phyloP scores from a whole-genome alignment of 2,888 invertebrate genomes.

The Mimumesa dahlbomi region DNA sequence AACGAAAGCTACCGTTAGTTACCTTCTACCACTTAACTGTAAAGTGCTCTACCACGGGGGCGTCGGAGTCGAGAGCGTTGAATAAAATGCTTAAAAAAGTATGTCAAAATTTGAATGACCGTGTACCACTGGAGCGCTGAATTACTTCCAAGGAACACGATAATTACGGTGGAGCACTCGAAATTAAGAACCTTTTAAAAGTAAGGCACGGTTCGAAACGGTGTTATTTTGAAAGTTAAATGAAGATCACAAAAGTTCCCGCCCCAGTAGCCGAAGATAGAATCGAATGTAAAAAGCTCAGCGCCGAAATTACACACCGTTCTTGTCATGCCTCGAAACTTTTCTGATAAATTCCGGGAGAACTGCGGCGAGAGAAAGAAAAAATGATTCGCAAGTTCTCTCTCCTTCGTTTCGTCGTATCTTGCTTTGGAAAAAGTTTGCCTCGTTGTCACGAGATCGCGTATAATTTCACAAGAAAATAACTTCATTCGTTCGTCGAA shows the following conservation, averaged over 20 bases:
- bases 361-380: not conserved
- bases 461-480: not conserved
- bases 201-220: not conserved
- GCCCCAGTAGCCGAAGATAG: not conserved
- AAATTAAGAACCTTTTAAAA: constrained; percentile 8
- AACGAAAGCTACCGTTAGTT: not conserved
- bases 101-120: not conserved
- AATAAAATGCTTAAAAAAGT: not conserved
- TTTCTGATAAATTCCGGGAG: not conserved
- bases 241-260: not conserved
- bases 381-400: not conserved
- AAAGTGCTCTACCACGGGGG: not conserved
- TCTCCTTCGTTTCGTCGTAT: not conserved
- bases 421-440: not conserved
- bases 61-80: not conserved
- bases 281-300: not conserved
- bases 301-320: not conserved
- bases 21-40: not conserved
- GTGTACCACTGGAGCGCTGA: no score
- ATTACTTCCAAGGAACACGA: not conserved
- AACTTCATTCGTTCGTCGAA: constrained; percentile 12
- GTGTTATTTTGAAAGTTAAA: not conserved
- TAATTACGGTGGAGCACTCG: not conserved
- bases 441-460: not conserved
- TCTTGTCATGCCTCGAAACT: not conserved